Percentiles rank a stretch among this genome's conserved stretches.
phyloP scores from a whole-genome alignment of 2,113 vertebrate species.

The Cyanoderma ruficeps region DNA sequence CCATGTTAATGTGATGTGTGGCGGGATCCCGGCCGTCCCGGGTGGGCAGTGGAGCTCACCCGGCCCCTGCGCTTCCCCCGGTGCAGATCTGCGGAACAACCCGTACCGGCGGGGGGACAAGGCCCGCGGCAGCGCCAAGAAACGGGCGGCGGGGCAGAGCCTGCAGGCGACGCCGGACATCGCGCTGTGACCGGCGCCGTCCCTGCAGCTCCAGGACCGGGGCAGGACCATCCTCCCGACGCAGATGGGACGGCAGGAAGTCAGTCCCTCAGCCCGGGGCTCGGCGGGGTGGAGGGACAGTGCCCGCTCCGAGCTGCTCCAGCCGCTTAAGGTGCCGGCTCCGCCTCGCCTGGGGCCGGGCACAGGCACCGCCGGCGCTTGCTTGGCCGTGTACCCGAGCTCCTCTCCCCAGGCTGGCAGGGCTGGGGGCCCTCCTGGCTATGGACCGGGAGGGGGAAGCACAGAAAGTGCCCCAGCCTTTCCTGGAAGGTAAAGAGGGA shows the following conservation, averaged over 20 bases:
- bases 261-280: neutral
- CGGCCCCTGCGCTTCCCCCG: accelerated
- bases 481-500: neutral
- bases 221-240: neutral
- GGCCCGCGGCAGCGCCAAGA: constrained; percentile 81
- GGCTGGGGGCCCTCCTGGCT: neutral
- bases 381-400: neutral
- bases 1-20: accelerated
- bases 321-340: neutral
- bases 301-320: neutral
- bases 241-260: neutral
- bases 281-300: accelerated
- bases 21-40: accelerated
- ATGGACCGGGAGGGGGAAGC: neutral
- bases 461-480: neutral
- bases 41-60: neutral
- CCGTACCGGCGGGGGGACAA: constrained; percentile 87
- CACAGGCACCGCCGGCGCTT: neutral
- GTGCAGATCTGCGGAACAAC: constrained; percentile 88
- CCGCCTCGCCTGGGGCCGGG: neutral
- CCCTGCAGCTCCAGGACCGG: neutral
- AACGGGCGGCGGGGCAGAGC: constrained; percentile 76
- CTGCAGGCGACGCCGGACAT: constrained; percentile 85
- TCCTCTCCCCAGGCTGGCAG: neutral
- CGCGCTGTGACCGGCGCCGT: constrained; percentile 72